Percentiles rank a stretch among this genome's conserved stretches.
Evolutionary conservation across 2,113 vertebrate species (phyloP).

Genomic region (Chaetura pelagica): DNA sequence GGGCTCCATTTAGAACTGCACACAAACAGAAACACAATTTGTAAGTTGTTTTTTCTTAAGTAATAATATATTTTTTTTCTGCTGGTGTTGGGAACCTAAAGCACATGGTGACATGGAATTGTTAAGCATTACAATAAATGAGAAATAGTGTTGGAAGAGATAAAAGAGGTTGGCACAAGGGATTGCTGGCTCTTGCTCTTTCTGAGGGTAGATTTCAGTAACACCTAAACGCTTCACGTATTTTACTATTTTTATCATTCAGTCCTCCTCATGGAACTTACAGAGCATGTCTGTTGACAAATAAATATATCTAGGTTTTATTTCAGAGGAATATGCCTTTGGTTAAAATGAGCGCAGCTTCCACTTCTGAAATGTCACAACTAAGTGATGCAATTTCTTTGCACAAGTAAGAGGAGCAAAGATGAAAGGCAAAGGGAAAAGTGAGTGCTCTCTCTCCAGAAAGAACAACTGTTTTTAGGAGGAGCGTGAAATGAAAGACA

Average conservation of each 20-base stretch:
- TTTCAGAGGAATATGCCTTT: slow-evolving; percentile 48
- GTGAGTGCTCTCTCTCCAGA: not conserved
- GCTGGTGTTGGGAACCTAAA: not conserved
- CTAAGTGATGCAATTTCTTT: slow-evolving; percentile 25
- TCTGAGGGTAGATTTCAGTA: slow-evolving; percentile 39
- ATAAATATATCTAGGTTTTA: slow-evolving; percentile 31
- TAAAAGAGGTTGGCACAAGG: not conserved
- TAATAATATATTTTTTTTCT: not conserved
- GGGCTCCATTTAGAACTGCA: slow-evolving; percentile 10
- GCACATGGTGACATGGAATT: not conserved
- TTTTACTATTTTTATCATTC: slow-evolving; percentile 30
- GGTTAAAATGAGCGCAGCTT: not conserved
- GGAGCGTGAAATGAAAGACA: not conserved
- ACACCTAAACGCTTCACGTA: not conserved
- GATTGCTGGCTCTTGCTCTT: slow-evolving; percentile 18
- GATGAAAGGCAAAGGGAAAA: slow-evolving; percentile 11
- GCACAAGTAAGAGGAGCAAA: not conserved
- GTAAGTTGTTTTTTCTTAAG: not conserved
- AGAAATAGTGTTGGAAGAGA: slow-evolving; percentile 16
- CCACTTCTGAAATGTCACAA: slow-evolving; percentile 54
- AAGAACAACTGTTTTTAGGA: not conserved
- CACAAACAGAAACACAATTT: not conserved
- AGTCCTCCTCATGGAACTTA: slow-evolving; percentile 9
- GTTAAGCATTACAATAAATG: slow-evolving; percentile 14
- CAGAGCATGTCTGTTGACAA: not conserved